A percentile compares a stretch with the other conserved stretches of the same genome.
These are phyloP conservation scores for Dryomyza anilis DNA, from an alignment of 2,888 invertebrate species.

Conservation along the genomic window DNA sequence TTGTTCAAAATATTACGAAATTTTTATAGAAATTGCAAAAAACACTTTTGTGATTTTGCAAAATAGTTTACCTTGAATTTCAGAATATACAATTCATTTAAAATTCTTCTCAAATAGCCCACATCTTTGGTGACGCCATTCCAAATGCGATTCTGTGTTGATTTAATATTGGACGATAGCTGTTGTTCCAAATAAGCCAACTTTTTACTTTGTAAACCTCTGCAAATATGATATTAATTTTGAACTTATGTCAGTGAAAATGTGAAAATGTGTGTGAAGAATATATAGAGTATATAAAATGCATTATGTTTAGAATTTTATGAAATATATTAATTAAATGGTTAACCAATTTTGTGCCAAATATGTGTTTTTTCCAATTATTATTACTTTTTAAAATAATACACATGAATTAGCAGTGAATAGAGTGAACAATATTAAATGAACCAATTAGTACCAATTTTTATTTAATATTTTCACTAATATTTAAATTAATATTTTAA, in stretches of 20 bases:
- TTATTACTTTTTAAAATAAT: not conserved
- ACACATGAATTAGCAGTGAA: too few relatives aligned
- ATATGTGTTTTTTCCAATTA: not conserved
- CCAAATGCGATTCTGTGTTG: slow-evolving; percentile 79
- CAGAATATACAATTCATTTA: slow-evolving; percentile 81
- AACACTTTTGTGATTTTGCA: not conserved
- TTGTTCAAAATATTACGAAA: not conserved
- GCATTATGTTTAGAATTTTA: not conserved
- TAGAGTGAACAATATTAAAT: too few relatives aligned
- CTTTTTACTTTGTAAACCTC: slow-evolving; percentile 69
- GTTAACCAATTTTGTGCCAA: not conserved
- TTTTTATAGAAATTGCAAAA: not conserved
- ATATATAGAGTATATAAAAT: not conserved
- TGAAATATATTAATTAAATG: not conserved
- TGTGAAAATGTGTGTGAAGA: too few relatives aligned
- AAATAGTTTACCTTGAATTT: slow-evolving; percentile 74
- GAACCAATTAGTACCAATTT: too few relatives aligned
- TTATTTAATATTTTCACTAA: too few relatives aligned
- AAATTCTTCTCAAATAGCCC: slow-evolving; percentile 72
- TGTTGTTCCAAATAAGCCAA: slow-evolving; percentile 77
- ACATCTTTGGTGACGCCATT: slow-evolving; percentile 78
- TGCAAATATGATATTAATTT: slow-evolving; percentile 42
- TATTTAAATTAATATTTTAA: not conserved
- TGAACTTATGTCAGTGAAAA: slow-evolving; percentile 35
- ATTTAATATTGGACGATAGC: slow-evolving; percentile 75